Evolutionary conservation across 2,797 vertebrate species (phyloP), one percentile per base, ranked within the genome.

Genomic region (Premnoplex brunnescens): DNA sequence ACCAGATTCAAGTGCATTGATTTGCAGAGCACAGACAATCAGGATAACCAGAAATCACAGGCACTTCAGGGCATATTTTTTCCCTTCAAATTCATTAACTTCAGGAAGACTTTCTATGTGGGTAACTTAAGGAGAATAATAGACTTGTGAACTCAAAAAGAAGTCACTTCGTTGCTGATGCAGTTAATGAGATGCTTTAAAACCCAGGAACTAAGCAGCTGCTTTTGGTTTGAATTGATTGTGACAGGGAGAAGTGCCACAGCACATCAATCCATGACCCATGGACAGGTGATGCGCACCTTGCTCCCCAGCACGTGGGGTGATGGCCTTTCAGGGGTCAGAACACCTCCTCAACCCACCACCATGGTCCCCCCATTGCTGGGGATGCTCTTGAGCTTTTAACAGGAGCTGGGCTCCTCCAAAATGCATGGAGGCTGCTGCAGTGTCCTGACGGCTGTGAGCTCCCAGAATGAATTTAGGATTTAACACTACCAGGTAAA

Each of bases 251-350:
- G 32, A 60, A 71, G 46, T 14, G 22, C 18, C 74, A 27, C 48
- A 39, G 3, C 8, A 32, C 0, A 0, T 22, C 66, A 75, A 68
- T 20, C 36, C 62, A 37, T 1, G 9, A 67, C 24, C 44, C 14
- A 1, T 10, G 28, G 21, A 63, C 64, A 85, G 56, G 7, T 43
- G 62, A 36, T 56, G 28, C 5, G 5, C 14, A 20, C 39, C 18
- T 34, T 52, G 44, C 7, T 68, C 23, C 36, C 28, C 51, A 52
- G 58, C 7, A 16, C 4, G 7, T 2, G 12, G 11, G 7, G 4
- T 24, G 44, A 26, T 67, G 62, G 19, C 15, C 4, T 2, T 5
- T 11, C 9, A 24, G 67, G 32, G 60, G 4, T 18, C 41, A 60
- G 37, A 13, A 30, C 10, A 28, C 62, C 41, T 64, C 22, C 52